Percentiles rank a stretch among this genome's conserved stretches.
Evolutionary conservation across 2,888 invertebrate species (phyloP).

Genomic region (Itoplectis maculator): DNA sequence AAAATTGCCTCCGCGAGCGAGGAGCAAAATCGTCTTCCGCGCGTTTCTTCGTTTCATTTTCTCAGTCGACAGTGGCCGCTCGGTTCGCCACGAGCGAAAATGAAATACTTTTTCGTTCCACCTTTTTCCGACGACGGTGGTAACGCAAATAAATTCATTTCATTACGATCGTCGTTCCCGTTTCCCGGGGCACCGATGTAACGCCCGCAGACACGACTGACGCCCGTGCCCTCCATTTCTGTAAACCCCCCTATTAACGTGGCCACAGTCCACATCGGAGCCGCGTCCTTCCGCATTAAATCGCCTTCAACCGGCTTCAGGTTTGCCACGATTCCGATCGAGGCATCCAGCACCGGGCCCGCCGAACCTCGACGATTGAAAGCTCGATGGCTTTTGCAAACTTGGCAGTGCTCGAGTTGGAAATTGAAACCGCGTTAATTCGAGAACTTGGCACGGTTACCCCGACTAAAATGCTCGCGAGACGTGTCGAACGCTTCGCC

Average conservation of each 20-base stretch:
- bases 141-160: constrained; percentile 49
- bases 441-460: too few species aligned
- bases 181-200: constrained; percentile 29
- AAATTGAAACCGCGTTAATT: too few species aligned
- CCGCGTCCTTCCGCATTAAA: not conserved
- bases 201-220: constrained; percentile 11
- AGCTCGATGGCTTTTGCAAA: too few species aligned
- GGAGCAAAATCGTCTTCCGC: too few species aligned
- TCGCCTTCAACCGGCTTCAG: not conserved
- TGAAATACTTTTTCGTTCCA: constrained; percentile 56
- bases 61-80: constrained; percentile 31
- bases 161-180: constrained; percentile 58
- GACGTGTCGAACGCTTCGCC: too few species aligned
- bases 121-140: constrained; percentile 23
- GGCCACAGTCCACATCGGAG: not conserved
- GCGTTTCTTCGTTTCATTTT: constrained; percentile 47
- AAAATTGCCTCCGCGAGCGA: constrained; percentile 48
- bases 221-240: too few species aligned
- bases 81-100: constrained; percentile 58
- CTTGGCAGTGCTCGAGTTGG: too few species aligned
- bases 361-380: too few species aligned
- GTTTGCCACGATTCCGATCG: too few species aligned
- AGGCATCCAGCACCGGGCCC: too few species aligned
- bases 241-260: not conserved
- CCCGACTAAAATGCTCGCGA: too few species aligned